These are phyloP conservation scores for Myiozetetes cayanensis DNA, from an alignment of 2,113 vertebrate genomes.

Conservation along the genomic window DNA sequence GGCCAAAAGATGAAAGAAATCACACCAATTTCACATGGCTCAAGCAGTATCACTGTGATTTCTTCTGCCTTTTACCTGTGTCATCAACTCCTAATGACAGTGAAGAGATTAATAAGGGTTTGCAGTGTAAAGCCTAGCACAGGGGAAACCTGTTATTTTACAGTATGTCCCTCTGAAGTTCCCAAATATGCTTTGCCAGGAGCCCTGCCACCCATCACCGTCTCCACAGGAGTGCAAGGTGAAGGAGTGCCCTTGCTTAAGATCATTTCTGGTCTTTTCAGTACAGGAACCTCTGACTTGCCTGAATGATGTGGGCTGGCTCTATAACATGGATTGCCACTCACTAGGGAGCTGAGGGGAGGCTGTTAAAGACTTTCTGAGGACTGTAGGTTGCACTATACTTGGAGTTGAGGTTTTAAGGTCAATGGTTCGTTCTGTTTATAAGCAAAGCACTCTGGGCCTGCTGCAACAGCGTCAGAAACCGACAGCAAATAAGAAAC, in stretches of 20 bases:
- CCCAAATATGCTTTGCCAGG: neutral
- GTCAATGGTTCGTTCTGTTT: slow-evolving; percentile 36
- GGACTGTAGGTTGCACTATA: slow-evolving; percentile 32
- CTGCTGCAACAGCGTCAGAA: neutral
- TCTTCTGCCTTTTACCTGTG: slow-evolving; percentile 15
- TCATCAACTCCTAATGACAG: neutral
- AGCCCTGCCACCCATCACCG: neutral
- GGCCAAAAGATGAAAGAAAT: slow-evolving; percentile 19
- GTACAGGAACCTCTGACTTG: slow-evolving; percentile 11
- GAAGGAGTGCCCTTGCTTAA: slow-evolving; percentile 35
- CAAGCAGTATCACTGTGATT: neutral
- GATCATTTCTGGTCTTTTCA: slow-evolving; percentile 40
- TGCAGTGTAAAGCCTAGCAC: neutral
- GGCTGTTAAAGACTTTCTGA: slow-evolving; percentile 45
- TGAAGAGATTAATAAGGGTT: neutral
- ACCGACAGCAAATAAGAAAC: neutral
- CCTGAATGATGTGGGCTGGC: slow-evolving; percentile 17
- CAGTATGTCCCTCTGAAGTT: neutral
- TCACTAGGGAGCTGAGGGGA: slow-evolving; percentile 36
- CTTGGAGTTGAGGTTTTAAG: slow-evolving; percentile 38
- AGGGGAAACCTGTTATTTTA: slow-evolving; percentile 10
- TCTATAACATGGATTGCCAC: neutral
- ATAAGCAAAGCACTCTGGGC: neutral
- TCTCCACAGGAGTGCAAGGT: slow-evolving; percentile 14
- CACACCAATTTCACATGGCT: neutral